Conservation (phyloP, 2,888 invertebrate genomes). For the Helicoverpa assulta region DNA sequence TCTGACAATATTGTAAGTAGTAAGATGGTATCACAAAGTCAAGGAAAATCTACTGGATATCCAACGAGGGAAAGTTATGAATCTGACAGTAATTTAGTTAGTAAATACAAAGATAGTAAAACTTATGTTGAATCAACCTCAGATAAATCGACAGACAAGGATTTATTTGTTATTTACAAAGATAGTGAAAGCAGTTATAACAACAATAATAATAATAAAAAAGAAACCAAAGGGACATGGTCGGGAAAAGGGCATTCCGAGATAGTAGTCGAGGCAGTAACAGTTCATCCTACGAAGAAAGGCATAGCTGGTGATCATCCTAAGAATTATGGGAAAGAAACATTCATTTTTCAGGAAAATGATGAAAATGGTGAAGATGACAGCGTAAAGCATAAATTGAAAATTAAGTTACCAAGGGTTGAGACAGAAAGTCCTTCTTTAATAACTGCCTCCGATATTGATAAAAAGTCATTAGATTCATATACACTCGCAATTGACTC, state of each 20-base stretch:
- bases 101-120: conserved; percentile 45
- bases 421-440: conserved; percentile 67
- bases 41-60: conserved; percentile 53
- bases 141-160: conserved; percentile 69
- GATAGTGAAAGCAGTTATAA: conserved; percentile 70
- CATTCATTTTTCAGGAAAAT: conserved; percentile 51
- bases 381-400: conserved; percentile 70
- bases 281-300: conserved; percentile 47
- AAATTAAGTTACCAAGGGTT: conserved; percentile 74
- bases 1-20: conserved; percentile 42
- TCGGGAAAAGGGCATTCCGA: conserved; percentile 56
- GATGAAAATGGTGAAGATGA: conserved; percentile 63
- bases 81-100: conserved; percentile 48
- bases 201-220: conserved; percentile 44
- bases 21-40: conserved; percentile 36
- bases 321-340: conserved; percentile 42
- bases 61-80: conserved; percentile 49
- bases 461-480: conserved; percentile 74
- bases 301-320: conserved; percentile 11
- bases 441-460: conserved; percentile 66
- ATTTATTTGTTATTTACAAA: conserved; percentile 79
- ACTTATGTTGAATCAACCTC: conserved; percentile 59
- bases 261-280: conserved; percentile 58
- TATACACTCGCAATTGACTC: conserved; percentile 64
- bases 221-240: conserved; percentile 51